Conservation (phyloP, 2,888 invertebrate genomes). For the Drosophila nr. medialis region DNA sequence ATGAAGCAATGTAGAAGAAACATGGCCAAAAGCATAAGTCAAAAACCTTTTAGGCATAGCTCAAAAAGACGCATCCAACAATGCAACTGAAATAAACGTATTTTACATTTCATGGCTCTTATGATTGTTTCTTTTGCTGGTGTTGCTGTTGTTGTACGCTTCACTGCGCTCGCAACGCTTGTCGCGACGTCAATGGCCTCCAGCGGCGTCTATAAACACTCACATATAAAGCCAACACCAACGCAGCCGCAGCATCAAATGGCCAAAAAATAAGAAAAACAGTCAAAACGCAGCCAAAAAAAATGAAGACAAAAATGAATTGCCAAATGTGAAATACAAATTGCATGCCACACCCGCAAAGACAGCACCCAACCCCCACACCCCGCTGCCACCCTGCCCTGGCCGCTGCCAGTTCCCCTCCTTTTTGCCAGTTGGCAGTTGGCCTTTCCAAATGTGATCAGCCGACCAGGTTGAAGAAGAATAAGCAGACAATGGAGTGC, state of each 20-base stretch:
- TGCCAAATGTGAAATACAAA: conserved; percentile 74
- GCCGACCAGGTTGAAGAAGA: conserved; percentile 6
- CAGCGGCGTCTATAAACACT: conserved; percentile 40
- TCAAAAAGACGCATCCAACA: conserved; percentile 54
- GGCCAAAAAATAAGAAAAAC: conserved; percentile 32
- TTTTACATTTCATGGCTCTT: conserved; percentile 55
- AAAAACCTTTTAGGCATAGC: conserved; percentile 49
- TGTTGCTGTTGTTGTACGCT: conserved; percentile 53
- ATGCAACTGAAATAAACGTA: conserved; percentile 41
- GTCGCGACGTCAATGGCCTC: conserved; percentile 70
- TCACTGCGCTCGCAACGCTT: conserved; percentile 60
- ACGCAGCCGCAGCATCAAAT: conserved; percentile 52
- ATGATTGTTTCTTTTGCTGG: conserved; percentile 18
- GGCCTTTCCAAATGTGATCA: conserved; percentile 56
- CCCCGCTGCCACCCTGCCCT: background rate
- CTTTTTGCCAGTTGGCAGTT: conserved; percentile 36
- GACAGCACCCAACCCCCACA: background rate
- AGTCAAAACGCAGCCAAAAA: conserved; percentile 44
- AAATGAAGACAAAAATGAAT: conserved; percentile 47
- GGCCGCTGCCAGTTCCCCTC: background rate
- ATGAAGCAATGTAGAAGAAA: conserved; percentile 13
- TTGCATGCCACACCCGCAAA: conserved; percentile 66
- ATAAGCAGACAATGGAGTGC: conserved; percentile 21
- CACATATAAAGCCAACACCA: conserved; percentile 10
- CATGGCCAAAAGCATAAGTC: conserved; percentile 45